Base-by-base conservation (phyloP, 2,888 invertebrate species). In the Biston betularia region DNA sequence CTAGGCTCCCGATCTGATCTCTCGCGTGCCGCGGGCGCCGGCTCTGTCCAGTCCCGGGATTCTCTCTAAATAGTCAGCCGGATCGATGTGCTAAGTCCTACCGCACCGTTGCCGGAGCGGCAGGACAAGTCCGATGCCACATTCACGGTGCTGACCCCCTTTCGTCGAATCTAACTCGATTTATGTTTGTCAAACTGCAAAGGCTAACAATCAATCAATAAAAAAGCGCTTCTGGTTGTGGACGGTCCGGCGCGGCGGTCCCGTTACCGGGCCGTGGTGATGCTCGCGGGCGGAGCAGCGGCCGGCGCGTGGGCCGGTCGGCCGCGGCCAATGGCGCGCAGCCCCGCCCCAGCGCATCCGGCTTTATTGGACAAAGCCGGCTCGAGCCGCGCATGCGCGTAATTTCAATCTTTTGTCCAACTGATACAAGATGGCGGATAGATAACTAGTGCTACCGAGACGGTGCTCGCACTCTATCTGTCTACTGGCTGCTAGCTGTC, bases 341-440 rank as follows among this genome's bases (percentile, higher is more conserved):
- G 74, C 78, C 69, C 79, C 79, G 77, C 79, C 79, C 50, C 62
- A 64, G 65, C 69, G 66, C 65, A 60, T 63, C 67, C 65, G n/a
- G 69, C 67, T 75, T 73, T 77, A 79, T 79, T 80, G 77, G 75
- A 72, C 74, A 65, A 63, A 65, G 74, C 71, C 63, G 68, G 61
- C 65, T 57, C 45, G 63, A 49, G 44, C 63, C 65, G 69, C 74
- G 68, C 73, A 72, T 68, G 70, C 69, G 68, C 71, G 69, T 66
- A 56, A 70, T 69, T 64, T 58, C 68, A 68, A 59, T 72, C 65
- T 70, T 57, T 65, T 68, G 53, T 75, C 58, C 74, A 65, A 73
- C 68, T 75, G 72, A 63, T 72, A 75, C 80, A 83, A 83, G 76
- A 83, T 83, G 82, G 83, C 82, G 82, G 79, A 72, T 63, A 71